phyloP scores from a whole-genome alignment of 2,888 invertebrate species.

The Tridacna gigas region DNA sequence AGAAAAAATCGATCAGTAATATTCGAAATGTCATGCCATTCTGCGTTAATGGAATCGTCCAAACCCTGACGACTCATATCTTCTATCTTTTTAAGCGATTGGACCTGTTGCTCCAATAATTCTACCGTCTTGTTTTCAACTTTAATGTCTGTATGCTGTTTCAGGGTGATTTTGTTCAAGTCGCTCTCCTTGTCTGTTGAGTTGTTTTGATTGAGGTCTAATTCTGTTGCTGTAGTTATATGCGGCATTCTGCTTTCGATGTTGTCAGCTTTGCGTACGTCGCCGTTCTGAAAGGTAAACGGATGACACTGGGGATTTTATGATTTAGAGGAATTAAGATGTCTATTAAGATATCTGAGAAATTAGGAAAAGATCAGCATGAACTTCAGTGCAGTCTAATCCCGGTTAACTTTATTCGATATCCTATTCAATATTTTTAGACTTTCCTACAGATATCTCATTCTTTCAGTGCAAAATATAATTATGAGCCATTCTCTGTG shows the following conservation, averaged over 20 bases:
- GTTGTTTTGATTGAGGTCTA: neutral
- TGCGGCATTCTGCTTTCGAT: neutral
- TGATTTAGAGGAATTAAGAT: too few relatives aligned
- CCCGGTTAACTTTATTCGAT: too few relatives aligned
- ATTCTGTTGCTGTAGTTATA: neutral
- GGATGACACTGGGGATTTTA: too few relatives aligned
- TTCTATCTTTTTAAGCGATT: neutral
- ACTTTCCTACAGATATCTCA: too few relatives aligned
- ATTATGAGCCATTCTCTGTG: neutral
- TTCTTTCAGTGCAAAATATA: too few relatives aligned
- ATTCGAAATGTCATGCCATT: constrained; percentile 68
- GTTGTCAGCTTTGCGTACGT: neutral
- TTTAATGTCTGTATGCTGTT: neutral
- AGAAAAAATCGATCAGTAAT: constrained; percentile 69
- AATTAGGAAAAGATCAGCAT: too few relatives aligned
- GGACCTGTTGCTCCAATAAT: neutral
- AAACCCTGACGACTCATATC: constrained; percentile 4
- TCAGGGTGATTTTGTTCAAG: neutral
- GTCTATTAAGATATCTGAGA: too few relatives aligned
- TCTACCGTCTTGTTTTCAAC: neutral
- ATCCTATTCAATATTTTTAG: too few relatives aligned
- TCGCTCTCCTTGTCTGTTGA: neutral
- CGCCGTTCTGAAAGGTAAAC: constrained; percentile 3
- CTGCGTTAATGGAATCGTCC: constrained; percentile 54
- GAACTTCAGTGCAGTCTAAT: too few relatives aligned